Base-by-base conservation (phyloP, 1,140 invertebrate species). In the Dendroctonus valens region DNA sequence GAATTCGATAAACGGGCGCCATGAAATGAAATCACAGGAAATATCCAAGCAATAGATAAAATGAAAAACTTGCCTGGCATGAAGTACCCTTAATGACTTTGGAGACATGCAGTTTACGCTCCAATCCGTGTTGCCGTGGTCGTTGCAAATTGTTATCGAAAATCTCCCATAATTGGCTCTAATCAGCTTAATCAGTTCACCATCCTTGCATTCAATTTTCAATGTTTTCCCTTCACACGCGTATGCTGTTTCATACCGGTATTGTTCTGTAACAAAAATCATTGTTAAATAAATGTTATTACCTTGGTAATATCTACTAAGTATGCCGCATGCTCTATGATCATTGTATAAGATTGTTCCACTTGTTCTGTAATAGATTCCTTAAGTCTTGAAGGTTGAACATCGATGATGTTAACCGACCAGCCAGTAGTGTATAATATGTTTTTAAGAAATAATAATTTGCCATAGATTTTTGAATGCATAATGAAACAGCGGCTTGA, bases 141-240 rank as follows among this genome's bases (percentile, higher is more conserved):
- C 92, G 79, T 98, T 98, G 84, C 95, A 98, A 77, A 97, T 93
- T 73, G 92, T 94, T 79, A 97, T 95, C 64, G 92, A 94, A 82
- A 95, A 98, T 69, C 95, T 86, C 51, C 95, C 95, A 78, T 96
- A 98, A 84, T 97, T 97, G 68, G 94, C 95, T 66, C 94, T 86
- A 74, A 96, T 93, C 66, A 97, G 83, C 75, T 95, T 90, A 72
- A 98, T 97, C 50, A 94, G 81, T 74, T 92, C 88, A 4, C 91
- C 93, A 60, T 91, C 88, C 54, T 87, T 87, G 81, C 95, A 98
- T 72, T 91, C 87, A 68, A 98, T 91, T 76, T 88, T 87, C 74
- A 98, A 81, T 54, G 86, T 89, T 77, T 92, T 93, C 65, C 93
- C 93, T 81, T 98, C 94, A 80, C 95, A 98, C 51, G 93, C 94